Conservation (phyloP, 2,888 invertebrate genomes). For the Clistopyga incitator region DNA sequence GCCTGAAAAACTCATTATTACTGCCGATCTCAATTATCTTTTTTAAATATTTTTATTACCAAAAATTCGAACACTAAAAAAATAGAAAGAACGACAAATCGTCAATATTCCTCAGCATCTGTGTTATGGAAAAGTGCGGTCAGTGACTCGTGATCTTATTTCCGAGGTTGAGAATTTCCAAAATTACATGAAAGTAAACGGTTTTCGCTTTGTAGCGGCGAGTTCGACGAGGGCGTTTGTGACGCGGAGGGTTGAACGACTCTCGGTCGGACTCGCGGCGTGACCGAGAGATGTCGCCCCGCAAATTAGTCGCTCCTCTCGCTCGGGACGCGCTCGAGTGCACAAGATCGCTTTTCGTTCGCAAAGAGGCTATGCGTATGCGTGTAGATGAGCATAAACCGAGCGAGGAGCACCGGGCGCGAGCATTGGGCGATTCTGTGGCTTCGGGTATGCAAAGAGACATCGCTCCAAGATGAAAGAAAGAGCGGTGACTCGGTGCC, state of each 20-base stretch:
- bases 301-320: constrained; percentile 60
- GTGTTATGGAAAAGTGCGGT: neutral
- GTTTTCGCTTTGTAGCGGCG: constrained; percentile 29
- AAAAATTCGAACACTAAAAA: neutral
- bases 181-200: constrained; percentile 40
- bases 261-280: constrained; percentile 14
- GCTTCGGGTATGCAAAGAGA: constrained; percentile 48
- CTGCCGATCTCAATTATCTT: neutral
- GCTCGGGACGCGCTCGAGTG: constrained; percentile 58
- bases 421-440: constrained; percentile 33
- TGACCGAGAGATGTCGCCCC: constrained; percentile 35
- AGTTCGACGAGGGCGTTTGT: constrained; percentile 26
- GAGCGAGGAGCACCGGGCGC: constrained; percentile 11
- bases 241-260: constrained; percentile 58
- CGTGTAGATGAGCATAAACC: constrained; percentile 15
- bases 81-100: neutral
- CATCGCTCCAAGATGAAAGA: constrained; percentile 76
- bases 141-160: constrained; percentile 1
- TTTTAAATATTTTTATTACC: neutral
- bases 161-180: constrained; percentile 6
- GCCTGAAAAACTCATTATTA: too few relatives aligned
- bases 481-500: constrained; percentile 79
- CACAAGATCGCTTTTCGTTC: constrained; percentile 60
- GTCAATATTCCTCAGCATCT: neutral
- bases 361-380: constrained; percentile 25